Conservation (phyloP, 2,888 invertebrate genomes). For the Dysmachus trigonus region DNA sequence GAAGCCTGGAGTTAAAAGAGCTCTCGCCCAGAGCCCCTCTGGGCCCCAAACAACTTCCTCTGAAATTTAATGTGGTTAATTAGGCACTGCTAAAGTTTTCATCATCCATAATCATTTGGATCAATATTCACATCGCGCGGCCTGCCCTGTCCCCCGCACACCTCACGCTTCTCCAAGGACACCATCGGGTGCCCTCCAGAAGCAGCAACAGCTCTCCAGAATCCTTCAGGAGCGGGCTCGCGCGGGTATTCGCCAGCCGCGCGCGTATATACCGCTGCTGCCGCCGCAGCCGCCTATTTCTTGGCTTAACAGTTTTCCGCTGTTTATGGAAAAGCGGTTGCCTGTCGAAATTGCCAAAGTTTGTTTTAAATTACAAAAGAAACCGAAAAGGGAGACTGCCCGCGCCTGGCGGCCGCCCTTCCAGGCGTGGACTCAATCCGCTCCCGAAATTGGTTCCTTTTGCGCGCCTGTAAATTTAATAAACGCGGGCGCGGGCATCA, state of each 20-base stretch:
- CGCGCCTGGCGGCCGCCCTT: no score
- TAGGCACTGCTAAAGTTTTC: conserved; percentile 36
- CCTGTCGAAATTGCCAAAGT: conserved; percentile 39
- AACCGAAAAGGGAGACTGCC: neutral
- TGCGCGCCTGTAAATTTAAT: conserved; percentile 31
- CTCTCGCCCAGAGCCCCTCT: neutral
- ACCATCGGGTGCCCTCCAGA: neutral
- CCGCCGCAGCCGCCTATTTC: neutral
- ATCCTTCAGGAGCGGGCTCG: neutral
- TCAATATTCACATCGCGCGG: conserved; percentile 19
- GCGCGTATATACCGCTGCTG: neutral
- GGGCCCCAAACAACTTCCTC: conserved; percentile 1
- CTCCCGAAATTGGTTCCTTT: conserved; percentile 35
- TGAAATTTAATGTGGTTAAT: conserved; percentile 36
- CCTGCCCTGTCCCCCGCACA: neutral
- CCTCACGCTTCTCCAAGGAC: neutral
- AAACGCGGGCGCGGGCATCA: conserved; percentile 14
- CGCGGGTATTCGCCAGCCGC: neutral
- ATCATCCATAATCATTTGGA: conserved; percentile 35
- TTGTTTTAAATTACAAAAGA: conserved; percentile 35
- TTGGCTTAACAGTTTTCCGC: conserved; percentile 21
- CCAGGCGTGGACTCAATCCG: conserved; percentile 27
- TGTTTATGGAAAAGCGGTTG: conserved; percentile 35
- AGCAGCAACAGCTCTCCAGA: neutral
- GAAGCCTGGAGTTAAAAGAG: neutral